Evolutionary conservation across 2,113 vertebrate genomes (phyloP).

Genomic region (Gyps fulvus): DNA sequence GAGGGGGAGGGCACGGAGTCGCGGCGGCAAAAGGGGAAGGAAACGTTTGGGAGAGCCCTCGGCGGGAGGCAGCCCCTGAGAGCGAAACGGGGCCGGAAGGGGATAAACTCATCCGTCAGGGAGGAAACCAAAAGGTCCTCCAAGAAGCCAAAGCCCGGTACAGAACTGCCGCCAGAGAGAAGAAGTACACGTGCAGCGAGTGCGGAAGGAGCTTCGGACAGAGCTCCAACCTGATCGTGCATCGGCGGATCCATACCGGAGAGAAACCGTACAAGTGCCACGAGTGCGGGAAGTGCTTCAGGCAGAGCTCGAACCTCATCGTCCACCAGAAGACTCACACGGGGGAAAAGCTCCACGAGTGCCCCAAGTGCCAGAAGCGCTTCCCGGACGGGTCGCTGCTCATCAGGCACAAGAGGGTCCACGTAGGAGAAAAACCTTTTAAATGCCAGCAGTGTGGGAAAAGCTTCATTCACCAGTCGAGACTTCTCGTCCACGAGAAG

Average conservation of each 20-base stretch:
- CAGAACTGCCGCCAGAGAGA: background rate
- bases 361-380: background rate
- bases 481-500: slow-evolving; percentile 66
- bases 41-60: background rate
- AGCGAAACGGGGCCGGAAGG: background rate
- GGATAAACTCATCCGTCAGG: fast-evolving
- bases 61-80: no score
- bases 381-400: background rate
- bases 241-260: background rate
- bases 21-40: background rate
- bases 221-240: background rate
- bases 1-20: fast-evolving
- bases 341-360: background rate
- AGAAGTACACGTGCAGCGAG: background rate
- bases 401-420: background rate
- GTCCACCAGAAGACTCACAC: background rate
- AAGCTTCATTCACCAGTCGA: slow-evolving; percentile 46
- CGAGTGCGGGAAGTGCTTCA: slow-evolving; percentile 1
- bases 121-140: background rate
- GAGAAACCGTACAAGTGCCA: background rate
- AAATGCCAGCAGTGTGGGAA: slow-evolving; percentile 34
- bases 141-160: background rate
- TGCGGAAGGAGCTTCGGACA: background rate
- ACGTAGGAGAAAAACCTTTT: slow-evolving; percentile 29
- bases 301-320: slow-evolving; percentile 23